phyloP scores from a whole-genome alignment of 2,113 vertebrate species.

The Cygnus buccinator region DNA sequence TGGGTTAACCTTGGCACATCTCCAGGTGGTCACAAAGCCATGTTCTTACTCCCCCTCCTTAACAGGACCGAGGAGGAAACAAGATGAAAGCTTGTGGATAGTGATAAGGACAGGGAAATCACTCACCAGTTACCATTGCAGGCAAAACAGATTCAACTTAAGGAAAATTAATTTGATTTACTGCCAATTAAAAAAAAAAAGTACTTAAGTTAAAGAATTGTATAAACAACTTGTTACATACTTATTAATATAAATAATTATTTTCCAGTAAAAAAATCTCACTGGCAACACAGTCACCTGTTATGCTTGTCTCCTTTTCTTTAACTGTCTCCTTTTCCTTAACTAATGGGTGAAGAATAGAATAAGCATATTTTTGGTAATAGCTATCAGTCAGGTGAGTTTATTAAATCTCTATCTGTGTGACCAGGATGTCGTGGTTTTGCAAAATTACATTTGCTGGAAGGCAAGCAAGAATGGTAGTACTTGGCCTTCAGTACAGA shows the following conservation, averaged over 20 bases:
- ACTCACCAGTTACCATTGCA: not conserved
- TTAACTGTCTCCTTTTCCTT: not conserved
- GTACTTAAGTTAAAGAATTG: not conserved
- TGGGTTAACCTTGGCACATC: not conserved
- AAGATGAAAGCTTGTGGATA: not conserved
- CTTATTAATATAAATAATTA: not conserved
- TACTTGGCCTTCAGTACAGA: not conserved
- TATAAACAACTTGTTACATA: not conserved
- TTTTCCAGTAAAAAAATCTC: not conserved
- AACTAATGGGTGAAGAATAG: not conserved
- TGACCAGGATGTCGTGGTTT: not conserved
- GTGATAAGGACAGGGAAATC: not conserved
- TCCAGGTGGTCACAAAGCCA: not conserved
- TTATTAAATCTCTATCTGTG: not conserved
- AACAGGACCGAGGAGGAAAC: not conserved
- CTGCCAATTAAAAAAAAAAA: not conserved
- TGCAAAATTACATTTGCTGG: not conserved
- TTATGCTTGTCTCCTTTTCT: not conserved
- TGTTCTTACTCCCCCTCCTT: not conserved
- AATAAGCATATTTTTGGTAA: not conserved
- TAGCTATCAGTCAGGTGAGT: not conserved
- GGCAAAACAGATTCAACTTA: not conserved
- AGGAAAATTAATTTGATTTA: not conserved
- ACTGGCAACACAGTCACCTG: not conserved
- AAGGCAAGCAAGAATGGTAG: not conserved